phyloP scores from a whole-genome alignment of 2,888 invertebrate species.

The Mellilla xanthometata region DNA sequence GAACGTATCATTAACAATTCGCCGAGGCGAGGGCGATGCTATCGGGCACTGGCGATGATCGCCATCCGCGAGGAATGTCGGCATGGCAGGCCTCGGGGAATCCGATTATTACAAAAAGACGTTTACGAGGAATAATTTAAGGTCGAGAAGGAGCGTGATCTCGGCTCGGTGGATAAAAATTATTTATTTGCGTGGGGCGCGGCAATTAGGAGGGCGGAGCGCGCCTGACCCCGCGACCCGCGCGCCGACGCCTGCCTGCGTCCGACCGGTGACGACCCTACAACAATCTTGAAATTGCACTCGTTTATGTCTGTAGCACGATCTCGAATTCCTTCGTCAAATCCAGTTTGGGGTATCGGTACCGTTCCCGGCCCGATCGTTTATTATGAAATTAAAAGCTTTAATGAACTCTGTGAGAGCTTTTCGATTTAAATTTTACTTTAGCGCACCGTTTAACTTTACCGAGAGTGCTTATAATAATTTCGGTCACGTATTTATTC shows the following conservation, averaged over 20 bases:
- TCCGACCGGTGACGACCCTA: constrained; percentile 51
- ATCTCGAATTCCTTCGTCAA: constrained; percentile 49
- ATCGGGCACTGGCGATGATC: constrained; percentile 56
- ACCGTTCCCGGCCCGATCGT: neutral
- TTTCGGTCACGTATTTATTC: too few relatives aligned
- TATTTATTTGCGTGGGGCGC: constrained; percentile 81
- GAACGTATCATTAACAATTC: constrained; percentile 70
- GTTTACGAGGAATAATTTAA: constrained; percentile 70
- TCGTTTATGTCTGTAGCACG: constrained; percentile 48
- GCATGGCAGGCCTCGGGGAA: constrained; percentile 42
- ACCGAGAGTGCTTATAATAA: too few relatives aligned
- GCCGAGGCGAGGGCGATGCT: constrained; percentile 62
- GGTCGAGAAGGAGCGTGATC: constrained; percentile 75
- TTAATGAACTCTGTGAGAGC: neutral
- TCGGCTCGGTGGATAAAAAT: constrained; percentile 71
- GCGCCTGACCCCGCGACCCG: constrained; percentile 74
- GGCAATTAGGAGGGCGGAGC: constrained; percentile 80
- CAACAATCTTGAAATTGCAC: constrained; percentile 62
- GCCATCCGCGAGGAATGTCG: constrained; percentile 24
- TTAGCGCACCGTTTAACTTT: too few relatives aligned
- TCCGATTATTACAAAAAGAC: constrained; percentile 68
- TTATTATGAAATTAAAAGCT: constrained; percentile 1
- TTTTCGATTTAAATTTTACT: neutral
- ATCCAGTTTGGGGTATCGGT: constrained; percentile 26
- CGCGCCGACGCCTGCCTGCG: constrained; percentile 29